Percentiles rank a stretch among this genome's conserved stretches.
phyloP scores from a whole-genome alignment of 2,113 vertebrate genomes.

The Tylochromis polylepis region DNA sequence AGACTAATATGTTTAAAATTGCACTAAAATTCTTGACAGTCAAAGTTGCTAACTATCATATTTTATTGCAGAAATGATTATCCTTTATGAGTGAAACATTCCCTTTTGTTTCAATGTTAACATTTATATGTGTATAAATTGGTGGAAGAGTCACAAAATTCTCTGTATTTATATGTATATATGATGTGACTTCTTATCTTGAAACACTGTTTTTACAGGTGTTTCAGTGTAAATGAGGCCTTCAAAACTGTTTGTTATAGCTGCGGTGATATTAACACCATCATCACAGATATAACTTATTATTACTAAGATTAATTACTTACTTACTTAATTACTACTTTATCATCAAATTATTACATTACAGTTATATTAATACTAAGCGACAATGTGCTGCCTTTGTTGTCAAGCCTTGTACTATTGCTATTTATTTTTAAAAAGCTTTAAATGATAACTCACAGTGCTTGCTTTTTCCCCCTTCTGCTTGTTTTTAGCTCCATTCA shows the following conservation, averaged over 20 bases:
- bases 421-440: not conserved
- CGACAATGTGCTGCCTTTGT: not conserved
- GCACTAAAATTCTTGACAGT: not conserved
- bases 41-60: not conserved
- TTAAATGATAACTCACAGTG: not conserved
- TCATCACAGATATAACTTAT: not conserved
- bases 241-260: not conserved
- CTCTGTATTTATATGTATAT: not conserved
- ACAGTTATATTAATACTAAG: not conserved
- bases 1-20: not conserved
- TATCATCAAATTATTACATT: not conserved
- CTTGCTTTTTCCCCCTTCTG: accelerated
- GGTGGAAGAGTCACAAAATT: not conserved
- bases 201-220: not conserved
- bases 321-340: not conserved
- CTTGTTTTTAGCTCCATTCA: constrained; percentile 82
- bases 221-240: not conserved
- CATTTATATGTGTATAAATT: not conserved
- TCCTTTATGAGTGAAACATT: not conserved
- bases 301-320: too few relatives aligned
- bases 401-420: not conserved
- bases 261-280: not conserved
- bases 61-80: not conserved
- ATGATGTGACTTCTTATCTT: not conserved
- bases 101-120: not conserved